A percentile compares a stretch with the other conserved stretches of the same genome.
These are phyloP conservation scores for Echinops telfairi DNA, from an alignment of 2,113 vertebrate species.

Conservation along the genomic window DNA sequence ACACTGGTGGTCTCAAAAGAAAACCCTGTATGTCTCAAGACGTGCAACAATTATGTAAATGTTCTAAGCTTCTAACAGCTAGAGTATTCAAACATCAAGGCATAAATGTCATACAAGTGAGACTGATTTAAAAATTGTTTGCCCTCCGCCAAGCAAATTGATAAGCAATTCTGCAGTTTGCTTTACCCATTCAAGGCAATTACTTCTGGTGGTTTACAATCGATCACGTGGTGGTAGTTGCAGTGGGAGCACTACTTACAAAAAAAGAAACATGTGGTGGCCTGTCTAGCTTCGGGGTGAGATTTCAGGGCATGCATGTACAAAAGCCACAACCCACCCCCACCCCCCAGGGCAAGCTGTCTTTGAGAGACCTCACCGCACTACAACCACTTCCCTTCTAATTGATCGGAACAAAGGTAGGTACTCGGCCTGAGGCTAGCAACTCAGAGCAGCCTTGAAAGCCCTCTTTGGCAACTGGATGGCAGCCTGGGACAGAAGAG, in stretches of 20 bases:
- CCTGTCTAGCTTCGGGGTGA: neutral
- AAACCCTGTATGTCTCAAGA: slow-evolving; percentile 57
- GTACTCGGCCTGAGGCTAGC: neutral
- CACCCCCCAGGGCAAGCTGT: neutral
- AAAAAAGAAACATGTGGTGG: slow-evolving; percentile 32
- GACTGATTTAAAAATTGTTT: slow-evolving; percentile 80
- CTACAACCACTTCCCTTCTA: neutral
- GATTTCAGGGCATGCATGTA: neutral
- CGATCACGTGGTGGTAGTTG: slow-evolving; percentile 55
- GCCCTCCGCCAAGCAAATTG: slow-evolving; percentile 73
- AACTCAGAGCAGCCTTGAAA: neutral
- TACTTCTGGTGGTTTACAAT: slow-evolving; percentile 78
- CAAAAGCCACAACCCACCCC: neutral
- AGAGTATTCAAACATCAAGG: slow-evolving; percentile 70
- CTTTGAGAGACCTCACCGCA: neutral
- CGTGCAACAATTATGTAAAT: slow-evolving; percentile 80
- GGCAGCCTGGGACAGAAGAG: neutral
- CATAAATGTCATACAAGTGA: slow-evolving; percentile 79
- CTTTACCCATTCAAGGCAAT: slow-evolving; percentile 72
- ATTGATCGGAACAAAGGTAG: neutral
- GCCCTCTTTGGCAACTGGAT: neutral
- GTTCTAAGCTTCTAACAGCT: slow-evolving; percentile 71
- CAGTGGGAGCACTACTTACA: neutral
- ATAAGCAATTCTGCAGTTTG: slow-evolving; percentile 71
- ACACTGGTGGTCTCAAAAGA: slow-evolving; percentile 66